These are phyloP conservation scores for Brachionus asplanchnoidis DNA, from an alignment of 1,140 invertebrate genomes.

Conservation along the genomic window DNA sequence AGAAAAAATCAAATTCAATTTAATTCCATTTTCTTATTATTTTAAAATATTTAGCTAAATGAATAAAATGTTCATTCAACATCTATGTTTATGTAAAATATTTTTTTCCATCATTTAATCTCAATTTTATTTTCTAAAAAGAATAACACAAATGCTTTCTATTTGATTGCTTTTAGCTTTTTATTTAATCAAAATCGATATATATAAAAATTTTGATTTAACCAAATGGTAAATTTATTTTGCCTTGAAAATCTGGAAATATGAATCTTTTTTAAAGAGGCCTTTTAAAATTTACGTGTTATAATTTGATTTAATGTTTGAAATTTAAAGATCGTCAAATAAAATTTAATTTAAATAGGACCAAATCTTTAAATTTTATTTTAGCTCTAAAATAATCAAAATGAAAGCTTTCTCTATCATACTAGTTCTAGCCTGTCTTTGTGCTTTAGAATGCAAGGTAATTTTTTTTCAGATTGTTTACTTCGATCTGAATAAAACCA, in stretches of 20 bases:
- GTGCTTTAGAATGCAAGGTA: slow-evolving; percentile 14
- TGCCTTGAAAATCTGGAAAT: background rate
- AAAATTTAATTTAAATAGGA: background rate
- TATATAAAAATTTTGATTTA: no score
- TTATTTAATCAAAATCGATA: no score
- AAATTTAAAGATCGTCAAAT: background rate
- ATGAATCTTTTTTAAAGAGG: background rate
- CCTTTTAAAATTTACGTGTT: background rate
- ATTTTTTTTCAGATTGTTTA: background rate
- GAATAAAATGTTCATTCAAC: no score
- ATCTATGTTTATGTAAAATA: no score
- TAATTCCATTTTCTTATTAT: no score
- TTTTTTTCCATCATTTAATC: no score
- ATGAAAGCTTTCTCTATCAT: background rate
- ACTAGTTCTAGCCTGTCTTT: background rate
- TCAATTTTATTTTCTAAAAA: no score
- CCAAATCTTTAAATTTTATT: background rate
- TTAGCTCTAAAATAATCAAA: background rate
- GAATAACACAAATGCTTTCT: no score
- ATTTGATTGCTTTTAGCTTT: no score
- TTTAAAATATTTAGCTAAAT: no score
- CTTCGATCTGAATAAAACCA: no score
- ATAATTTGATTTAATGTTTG: slow-evolving; percentile 17
- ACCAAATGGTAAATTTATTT: background rate
- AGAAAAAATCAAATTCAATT: no score